phyloP scores from a whole-genome alignment of 2,797 vertebrate genomes.

The Cercopithecus hamlyni region DNA sequence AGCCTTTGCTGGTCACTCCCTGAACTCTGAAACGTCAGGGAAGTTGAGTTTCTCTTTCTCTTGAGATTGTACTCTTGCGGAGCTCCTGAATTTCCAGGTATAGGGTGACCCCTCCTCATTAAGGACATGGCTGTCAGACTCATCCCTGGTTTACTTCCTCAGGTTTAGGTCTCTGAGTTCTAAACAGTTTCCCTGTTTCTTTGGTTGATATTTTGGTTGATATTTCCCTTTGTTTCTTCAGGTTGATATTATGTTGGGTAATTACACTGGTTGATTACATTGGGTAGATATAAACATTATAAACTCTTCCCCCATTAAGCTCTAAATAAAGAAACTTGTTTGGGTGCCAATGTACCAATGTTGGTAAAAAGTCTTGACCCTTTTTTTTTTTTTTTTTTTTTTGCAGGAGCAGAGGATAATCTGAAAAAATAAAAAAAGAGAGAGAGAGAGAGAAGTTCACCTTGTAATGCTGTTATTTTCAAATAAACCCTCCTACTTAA shows the following conservation, averaged over 20 bases:
- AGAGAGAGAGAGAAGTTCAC: too few relatives aligned
- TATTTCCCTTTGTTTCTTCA: too few relatives aligned
- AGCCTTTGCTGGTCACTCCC: not conserved
- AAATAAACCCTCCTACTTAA: too few relatives aligned
- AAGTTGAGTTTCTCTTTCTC: not conserved
- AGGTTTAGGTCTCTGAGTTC: not conserved
- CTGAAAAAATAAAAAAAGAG: not conserved
- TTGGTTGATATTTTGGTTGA: not conserved
- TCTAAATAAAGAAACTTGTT: too few relatives aligned
- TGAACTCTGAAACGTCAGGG: not conserved
- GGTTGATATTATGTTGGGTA: too few relatives aligned
- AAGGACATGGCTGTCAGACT: not conserved
- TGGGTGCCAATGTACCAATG: not conserved
- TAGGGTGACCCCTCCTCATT: not conserved
- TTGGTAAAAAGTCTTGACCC: too few relatives aligned
- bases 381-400: not conserved
- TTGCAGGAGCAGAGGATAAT: too few relatives aligned
- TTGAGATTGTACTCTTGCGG: too few relatives aligned
- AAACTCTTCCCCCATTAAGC: not conserved
- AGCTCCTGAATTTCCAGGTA: not conserved
- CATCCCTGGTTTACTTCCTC: not conserved
- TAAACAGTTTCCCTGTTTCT: not conserved
- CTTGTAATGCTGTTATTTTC: not conserved
- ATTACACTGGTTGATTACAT: fast-evolving
- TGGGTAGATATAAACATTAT: not conserved